Base-by-base conservation (phyloP, 2,797 vertebrate genomes). In the Spondyliosoma cantharus region DNA sequence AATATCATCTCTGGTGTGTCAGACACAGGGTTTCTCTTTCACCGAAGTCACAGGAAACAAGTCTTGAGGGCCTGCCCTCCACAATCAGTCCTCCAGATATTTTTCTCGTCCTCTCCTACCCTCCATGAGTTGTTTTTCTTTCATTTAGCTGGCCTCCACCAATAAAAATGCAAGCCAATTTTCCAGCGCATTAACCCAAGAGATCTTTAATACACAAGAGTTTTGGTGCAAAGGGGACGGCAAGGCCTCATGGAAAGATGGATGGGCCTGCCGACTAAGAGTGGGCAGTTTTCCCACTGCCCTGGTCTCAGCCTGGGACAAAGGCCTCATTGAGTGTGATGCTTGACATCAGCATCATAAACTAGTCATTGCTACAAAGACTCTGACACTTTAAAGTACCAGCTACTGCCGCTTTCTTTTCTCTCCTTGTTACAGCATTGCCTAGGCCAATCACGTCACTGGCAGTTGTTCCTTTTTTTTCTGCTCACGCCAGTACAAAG, bases 81-180 rank as follows among this genome's bases (percentile, higher is more conserved):
- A 89, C 95, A 94, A 96, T 97, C 96, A 94, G 89, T 94, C 94
- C 96, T 94, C 92, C 90, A 89, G 92, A 94, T 94, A 94, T 95
- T 95, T 95, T 92, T 88, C 90, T 90, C 92, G 87, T 92, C 93
- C 93, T 93, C 87, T 88, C 87, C 90, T 90, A 86, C 88, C 92
- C 91, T 95, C 92, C 82, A 49, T 84, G 85, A 90, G 90, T 92
- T 94, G 93, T 96, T 97, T 97, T 94, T 95, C 96, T 96, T 97
- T 96, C 95, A 95, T 94, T 97, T 96, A 95, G 96, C 95, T 96
- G 93, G 95, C 94, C 95, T 96, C 95, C 95, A 95, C 96, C 97
- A 97, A 98, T 97, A 97, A 97, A 98, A 98, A 98, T 97, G 97
- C 96, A 97, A 96, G 96, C 96, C 97, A 99, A 99, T 99, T 99